Base-by-base conservation (phyloP, 1,140 invertebrate genomes). In the Drosophila tsacasi region DNA sequence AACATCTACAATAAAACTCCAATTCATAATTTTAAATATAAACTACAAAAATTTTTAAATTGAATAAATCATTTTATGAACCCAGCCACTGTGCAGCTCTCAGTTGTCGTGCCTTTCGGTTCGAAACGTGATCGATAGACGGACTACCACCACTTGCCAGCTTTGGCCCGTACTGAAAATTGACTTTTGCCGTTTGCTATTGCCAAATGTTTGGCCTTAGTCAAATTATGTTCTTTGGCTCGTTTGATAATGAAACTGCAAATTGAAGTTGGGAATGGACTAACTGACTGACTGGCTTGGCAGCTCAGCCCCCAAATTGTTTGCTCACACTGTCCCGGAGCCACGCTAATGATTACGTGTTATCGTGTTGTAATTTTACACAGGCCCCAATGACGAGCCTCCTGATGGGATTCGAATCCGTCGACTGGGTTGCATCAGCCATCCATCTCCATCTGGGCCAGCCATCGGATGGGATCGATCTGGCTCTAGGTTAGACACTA, bases 361-460 rank as follows among this genome's bases (percentile, higher is more conserved):
- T 91, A 91, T 91, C 90, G 82, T 90, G 90, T 92, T 91, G 90
- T 90, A 92, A 92, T 90, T 91, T 90, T 91, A 85, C 90, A 90
- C 81, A 86, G 68, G 57, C 82, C 85, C 90, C 86, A 91, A 92
- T 90, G 90, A 91, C 68, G 84, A 77, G 58, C 64, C 76, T 49
- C 21, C 40, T 61, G 61, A 44, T 60, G 37, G 57, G 62, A 52
- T 40, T 40, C 35, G 54, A 57, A 9, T 23, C 6, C 15, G 21
- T 25, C 9, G 21, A 57, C 52, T 23, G 3, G 13, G 32, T 21
- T 32, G 32, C 52, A 55, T 37, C 32, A 10, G 8, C 46, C 73
- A 75, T 78, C 63, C 60, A 83, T 66, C 66, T 59, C 63, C 69
- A 81, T 85, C 49, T 79, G 58, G 60, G 52, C 54, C 35, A 73